Base-by-base conservation (phyloP, 2,888 invertebrate genomes). In the Tetragonula carbonaria region DNA sequence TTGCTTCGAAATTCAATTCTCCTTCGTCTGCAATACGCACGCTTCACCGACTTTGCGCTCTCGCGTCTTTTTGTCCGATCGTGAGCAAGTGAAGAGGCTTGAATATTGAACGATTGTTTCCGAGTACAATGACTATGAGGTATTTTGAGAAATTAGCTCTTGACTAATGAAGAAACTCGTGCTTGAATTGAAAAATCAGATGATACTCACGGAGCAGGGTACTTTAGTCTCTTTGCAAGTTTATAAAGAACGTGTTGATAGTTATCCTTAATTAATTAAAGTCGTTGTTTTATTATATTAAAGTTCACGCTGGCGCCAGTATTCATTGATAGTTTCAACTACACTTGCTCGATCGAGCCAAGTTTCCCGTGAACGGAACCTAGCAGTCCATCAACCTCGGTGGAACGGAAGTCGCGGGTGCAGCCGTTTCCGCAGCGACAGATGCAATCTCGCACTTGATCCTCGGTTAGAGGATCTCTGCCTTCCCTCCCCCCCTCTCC, bases 341-440 rank as follows among this genome's bases (percentile, higher is more conserved):
- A 57, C 73, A 75, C 83, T 83, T 84, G 82, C 67, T 53, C 28
- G 50, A 71, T 67, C 45, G 28, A 59, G 13, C 8, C 55, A 53
- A 28, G 50, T 51, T 77, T 63, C 73, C 74, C 51, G 65, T 21
- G 55, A 50, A 55, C 28, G 66, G 70, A 78, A 74, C 23, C 73
- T 21, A 80, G 38, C 84, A 86, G 91, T 86, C 78, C 90, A 88
- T 91, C 90, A 92, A 91, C 89, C 90, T 82, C 65, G 13, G 33
- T 38, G 53, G 63, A 90, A 84, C 91, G 91, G 92, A 91, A 91
- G 91, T 92, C 91, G 83, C 91, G 89, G 88, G 83, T 82, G 87
- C 91, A 90, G 90, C 91, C 91, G 91, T 93, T 94, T 94, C 94
- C 94, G 93, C 87, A 91, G 91, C 88, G 93, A 93, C 94, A 94